Conservation (phyloP, 2,888 invertebrate species). For the Stenolophus ochropezus region DNA sequence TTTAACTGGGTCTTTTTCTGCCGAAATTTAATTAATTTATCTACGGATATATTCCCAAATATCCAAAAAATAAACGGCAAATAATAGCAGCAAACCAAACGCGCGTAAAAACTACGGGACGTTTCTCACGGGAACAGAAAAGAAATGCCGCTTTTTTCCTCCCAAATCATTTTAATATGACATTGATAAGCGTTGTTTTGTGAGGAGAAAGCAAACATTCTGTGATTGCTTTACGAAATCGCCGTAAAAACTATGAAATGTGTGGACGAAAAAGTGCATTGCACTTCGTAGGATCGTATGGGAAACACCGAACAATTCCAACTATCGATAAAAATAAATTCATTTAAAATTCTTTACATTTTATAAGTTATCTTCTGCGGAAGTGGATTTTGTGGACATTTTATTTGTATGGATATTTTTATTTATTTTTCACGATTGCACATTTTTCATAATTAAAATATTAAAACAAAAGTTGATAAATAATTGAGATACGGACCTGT, state of each 20-base stretch:
- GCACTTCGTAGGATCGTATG: not conserved
- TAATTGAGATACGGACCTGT: no score
- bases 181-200: conserved; percentile 30
- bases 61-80: conserved; percentile 28
- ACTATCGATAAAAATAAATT: no score
- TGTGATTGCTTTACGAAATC: conserved; percentile 21
- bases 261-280: not conserved
- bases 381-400: no score
- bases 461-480: no score
- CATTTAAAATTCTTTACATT: no score
- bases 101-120: not conserved
- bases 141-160: conserved; percentile 12
- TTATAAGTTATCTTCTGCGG: no score
- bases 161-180: conserved; percentile 16
- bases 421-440: no score
- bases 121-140: conserved; percentile 17
- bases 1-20: conserved; percentile 10
- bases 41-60: conserved; percentile 26
- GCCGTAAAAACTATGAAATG: not conserved
- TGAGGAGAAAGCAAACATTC: conserved; percentile 7
- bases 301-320: no score
- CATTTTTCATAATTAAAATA: no score
- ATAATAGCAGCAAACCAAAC: not conserved
- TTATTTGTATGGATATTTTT: no score
- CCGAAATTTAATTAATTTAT: conserved; percentile 28